These are phyloP conservation scores for Drosophila kanekoi DNA, from an alignment of 2,888 invertebrate species.

Conservation along the genomic window DNA sequence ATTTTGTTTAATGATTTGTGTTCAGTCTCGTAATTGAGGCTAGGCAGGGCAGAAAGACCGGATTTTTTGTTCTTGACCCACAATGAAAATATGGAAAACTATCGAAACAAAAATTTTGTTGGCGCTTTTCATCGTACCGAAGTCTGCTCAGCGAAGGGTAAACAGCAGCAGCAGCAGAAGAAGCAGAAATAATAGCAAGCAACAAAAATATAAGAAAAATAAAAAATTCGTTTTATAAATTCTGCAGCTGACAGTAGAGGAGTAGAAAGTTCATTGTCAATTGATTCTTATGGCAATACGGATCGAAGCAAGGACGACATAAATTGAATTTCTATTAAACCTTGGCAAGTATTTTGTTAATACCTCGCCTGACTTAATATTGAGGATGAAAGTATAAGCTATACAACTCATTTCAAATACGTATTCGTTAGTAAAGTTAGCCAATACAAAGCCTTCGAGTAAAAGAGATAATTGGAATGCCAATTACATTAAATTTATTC, in stretches of 20 bases:
- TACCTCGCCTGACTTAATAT: slow-evolving; percentile 26
- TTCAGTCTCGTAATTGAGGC: slow-evolving; percentile 76
- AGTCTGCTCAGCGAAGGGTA: slow-evolving; percentile 46
- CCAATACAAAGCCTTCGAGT: no score
- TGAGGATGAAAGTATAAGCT: slow-evolving; percentile 9
- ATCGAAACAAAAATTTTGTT: slow-evolving; percentile 54
- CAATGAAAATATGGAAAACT: slow-evolving; percentile 65
- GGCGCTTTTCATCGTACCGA: slow-evolving; percentile 24
- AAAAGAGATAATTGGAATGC: no score
- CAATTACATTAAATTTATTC: no score
- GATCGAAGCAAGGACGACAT: slow-evolving; percentile 12
- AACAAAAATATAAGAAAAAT: slow-evolving; percentile 21
- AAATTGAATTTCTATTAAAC: slow-evolving; percentile 31
- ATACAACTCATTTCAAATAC: neutral
- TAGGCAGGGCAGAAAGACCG: slow-evolving; percentile 28
- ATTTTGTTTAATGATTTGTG: slow-evolving; percentile 82
- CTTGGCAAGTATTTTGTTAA: slow-evolving; percentile 27
- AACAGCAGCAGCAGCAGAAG: slow-evolving; percentile 25
- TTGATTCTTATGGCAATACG: slow-evolving; percentile 52
- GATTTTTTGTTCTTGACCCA: slow-evolving; percentile 62
- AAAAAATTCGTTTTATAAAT: slow-evolving; percentile 50
- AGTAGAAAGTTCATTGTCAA: slow-evolving; percentile 71
- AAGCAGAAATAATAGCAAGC: slow-evolving; percentile 19
- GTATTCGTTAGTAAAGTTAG: no score
- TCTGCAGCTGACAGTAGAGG: slow-evolving; percentile 45